Evolutionary conservation across 2,113 vertebrate genomes (phyloP), one percentile per base, ranked within the genome.

Genomic region (Alaudala cheleensis): DNA sequence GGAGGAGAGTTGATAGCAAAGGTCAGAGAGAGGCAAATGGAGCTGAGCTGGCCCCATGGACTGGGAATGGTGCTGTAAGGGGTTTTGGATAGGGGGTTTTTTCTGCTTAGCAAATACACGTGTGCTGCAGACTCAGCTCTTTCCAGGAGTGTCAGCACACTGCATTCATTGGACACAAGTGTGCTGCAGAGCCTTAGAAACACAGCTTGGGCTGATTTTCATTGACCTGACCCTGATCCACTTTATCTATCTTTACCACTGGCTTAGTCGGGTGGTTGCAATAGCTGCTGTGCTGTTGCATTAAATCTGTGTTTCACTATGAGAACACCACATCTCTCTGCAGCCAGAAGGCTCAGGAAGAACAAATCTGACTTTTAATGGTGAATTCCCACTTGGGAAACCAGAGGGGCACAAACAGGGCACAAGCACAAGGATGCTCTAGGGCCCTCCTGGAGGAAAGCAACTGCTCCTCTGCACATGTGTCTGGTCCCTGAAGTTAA

Each of bases 221-320:
- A 92, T 82, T 82, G 85, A 82, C 92, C 92, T 97, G 94, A 96
- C 94, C 96, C 88, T 81, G 95, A 95, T 92, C 95, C 93, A 89
- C 92, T 85, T 86, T 65, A 96, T 93, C 95, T 85, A 96, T 97
- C 93, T 95, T 95, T 95, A 91, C 79, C 69, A 29, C 70, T 66
- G 70, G 31, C 80, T 81, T 91, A 97, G 82, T 61, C 2, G 0
- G 69, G 70, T 42, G 69, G 58, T 33, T 90, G 79, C 20, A 5
- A 31, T 83, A 70, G 61, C 77, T 89, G 64, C 81, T 45, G 26
- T 56, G 37, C 57, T 91, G 47, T 61, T 76, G 42, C 19, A 23
- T 42, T 60, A 50, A 79, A 58, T 58, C 42, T 71, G 25, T 33
- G 39, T 18, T 88, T 86, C 51, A 72, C 34, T 33, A 2, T 3